Evolutionary conservation across 2,888 invertebrate genomes (phyloP), one percentile per base, ranked within the genome.

Genomic region (Eilema depressum): DNA sequence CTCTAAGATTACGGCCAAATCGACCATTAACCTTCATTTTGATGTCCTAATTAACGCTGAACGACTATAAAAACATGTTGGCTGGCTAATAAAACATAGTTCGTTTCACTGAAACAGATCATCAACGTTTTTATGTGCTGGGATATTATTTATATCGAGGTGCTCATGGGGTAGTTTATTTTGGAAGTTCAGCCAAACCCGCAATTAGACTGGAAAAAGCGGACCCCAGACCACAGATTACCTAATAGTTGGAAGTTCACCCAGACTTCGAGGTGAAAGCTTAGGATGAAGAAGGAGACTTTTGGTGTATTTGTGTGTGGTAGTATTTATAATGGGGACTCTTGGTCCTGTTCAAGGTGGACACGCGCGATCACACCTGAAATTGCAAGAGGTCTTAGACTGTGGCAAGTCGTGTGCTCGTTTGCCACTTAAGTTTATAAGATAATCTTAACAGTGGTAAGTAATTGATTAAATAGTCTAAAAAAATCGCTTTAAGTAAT

Each of bases 1-100:
- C n/a, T n/a, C n/a, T 37, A 41, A 64, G 59, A 47, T 23, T 37
- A 56, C 53, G 56, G 1, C 41, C 28, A 59, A 23, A 25, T 41
- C 30, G 20, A 64, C 28, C 61, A 61, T 53, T 28, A 64, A 30
- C 33, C 33, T 66, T 59, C 59, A 66, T 59, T n/a, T 59, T 59
- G 12, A 59, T 41, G n/a, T n/a, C 8, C 37, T 23, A 59, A 59
- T 66, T 59, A 30, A 25, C 33, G 23, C 65, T 57, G 25, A 4
- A 10, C 56, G 23, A 17, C 20, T 25, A 25, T 65, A 65, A 56
- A 65, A 65, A 17, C n/a, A 53, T n/a, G 53, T 53, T 5, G 53
- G 53, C 53, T 65, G 14, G 33, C 10, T 56, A 56, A 56, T 26
- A 59, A 5, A 25, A 59, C 57, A 59, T 1, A 53, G n/a, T 53